Percentiles rank a stretch among this genome's conserved stretches.
These are phyloP conservation scores for Bothrops jararaca DNA, from an alignment of 2,113 vertebrate species.

Conservation along the genomic window DNA sequence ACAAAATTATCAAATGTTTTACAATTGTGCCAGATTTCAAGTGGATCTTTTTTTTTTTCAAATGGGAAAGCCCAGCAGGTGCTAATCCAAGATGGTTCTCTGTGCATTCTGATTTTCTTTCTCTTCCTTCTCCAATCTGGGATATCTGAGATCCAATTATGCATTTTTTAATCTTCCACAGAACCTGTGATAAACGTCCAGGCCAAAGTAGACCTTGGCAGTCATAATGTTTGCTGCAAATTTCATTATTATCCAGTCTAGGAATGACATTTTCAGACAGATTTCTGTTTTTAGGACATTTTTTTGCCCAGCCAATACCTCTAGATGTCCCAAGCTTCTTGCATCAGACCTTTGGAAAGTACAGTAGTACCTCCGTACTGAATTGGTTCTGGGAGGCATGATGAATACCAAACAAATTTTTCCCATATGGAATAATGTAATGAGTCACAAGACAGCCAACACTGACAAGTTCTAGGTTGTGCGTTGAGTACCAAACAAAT, in stretches of 20 bases:
- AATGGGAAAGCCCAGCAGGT: background rate
- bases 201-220: background rate
- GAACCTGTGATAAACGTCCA: background rate
- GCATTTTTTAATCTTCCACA: background rate
- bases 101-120: background rate
- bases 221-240: background rate
- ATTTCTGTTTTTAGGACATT: background rate
- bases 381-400: too few species aligned
- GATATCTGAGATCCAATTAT: background rate
- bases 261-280: background rate
- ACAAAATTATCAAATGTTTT: background rate
- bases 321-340: background rate
- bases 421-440: too few species aligned
- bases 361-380: too few species aligned
- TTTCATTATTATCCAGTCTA: background rate
- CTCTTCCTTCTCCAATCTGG: background rate
- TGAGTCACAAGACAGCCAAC: too few species aligned
- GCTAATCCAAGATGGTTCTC: background rate
- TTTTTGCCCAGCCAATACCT: background rate
- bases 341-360: background rate
- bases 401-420: too few species aligned
- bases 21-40: background rate
- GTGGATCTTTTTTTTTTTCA: background rate
- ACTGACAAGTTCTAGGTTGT: too few species aligned
- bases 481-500: too few species aligned